These are phyloP conservation scores for Diabrotica undecimpunctata DNA, from an alignment of 1,140 invertebrate genomes.

Conservation along the genomic window DNA sequence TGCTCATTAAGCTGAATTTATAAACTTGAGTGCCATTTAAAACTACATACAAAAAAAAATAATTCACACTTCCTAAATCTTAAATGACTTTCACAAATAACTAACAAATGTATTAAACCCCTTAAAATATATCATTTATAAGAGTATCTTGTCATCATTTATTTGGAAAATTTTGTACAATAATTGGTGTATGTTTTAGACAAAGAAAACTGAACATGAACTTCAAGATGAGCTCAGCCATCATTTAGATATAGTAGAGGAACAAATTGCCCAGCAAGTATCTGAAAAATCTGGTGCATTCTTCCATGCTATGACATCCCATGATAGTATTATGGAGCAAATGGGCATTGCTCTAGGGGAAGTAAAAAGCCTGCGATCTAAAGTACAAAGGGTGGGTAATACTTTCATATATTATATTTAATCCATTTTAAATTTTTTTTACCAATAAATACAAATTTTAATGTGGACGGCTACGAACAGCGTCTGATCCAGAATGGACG, in stretches of 20 bases:
- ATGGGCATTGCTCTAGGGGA: slow-evolving; percentile 78
- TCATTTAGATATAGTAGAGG: slow-evolving; percentile 93
- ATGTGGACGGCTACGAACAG: no score
- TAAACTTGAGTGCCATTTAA: no score
- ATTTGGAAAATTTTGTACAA: no score
- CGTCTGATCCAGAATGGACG: no score
- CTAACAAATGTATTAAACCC: no score
- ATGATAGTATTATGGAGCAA: slow-evolving; percentile 88
- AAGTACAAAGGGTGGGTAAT: slow-evolving; percentile 59
- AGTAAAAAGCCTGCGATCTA: slow-evolving; percentile 63
- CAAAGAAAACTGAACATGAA: slow-evolving; percentile 47
- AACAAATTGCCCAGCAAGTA: slow-evolving; percentile 92
- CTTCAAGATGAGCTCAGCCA: slow-evolving; percentile 76
- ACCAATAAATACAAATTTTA: neutral
- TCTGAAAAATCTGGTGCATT: slow-evolving; percentile 94
- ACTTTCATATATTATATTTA: neutral
- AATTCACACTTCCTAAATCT: no score
- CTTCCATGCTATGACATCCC: slow-evolving; percentile 95
- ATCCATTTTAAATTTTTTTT: neutral
- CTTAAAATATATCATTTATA: no score
- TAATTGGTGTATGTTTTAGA: neutral
- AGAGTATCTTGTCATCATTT: no score
- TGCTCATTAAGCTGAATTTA: no score
- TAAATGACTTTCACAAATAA: no score
- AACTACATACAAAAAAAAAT: no score